phyloP scores from a whole-genome alignment of 1,140 invertebrate genomes.

The Drosophila asahinai region DNA sequence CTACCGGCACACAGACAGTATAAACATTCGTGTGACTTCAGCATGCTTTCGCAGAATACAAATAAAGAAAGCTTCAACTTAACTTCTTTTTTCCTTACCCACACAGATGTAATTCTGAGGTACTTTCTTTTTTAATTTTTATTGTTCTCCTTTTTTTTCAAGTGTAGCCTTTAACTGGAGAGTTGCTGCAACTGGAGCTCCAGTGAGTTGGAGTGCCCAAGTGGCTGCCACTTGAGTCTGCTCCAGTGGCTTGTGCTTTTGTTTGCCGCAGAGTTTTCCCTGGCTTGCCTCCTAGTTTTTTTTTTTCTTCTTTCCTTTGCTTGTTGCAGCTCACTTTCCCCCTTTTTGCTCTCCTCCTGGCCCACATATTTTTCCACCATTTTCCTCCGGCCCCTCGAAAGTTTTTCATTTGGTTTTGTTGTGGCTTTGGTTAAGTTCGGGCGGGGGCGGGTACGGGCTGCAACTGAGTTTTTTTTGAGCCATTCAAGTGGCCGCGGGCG shows the following conservation, averaged over 20 bases:
- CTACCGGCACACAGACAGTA: no score
- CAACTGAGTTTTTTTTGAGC: conserved; percentile 54
- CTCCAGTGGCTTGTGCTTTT: conserved; percentile 72
- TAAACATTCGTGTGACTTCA: no score
- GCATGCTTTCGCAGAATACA: no score
- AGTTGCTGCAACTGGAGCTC: conserved; percentile 45
- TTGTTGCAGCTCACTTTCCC: conserved; percentile 12
- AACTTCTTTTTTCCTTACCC: no score
- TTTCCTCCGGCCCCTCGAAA: conserved; percentile 22
- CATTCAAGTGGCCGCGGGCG: conserved; percentile 56
- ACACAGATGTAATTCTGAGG: no score
- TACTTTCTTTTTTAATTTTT: no score
- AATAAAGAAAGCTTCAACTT: no score
- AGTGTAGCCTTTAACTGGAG: conserved; percentile 40
- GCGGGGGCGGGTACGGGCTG: conserved; percentile 15
- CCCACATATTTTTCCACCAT: conserved; percentile 3
- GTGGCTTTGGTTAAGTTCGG: conserved; percentile 28
- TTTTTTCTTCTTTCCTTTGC: background rate
- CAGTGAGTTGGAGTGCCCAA: conserved; percentile 55
- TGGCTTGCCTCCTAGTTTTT: conserved; percentile 14
- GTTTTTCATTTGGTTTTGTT: conserved; percentile 45
- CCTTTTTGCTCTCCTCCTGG: conserved; percentile 3
- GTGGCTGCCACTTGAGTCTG: conserved; percentile 69
- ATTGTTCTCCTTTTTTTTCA: background rate
- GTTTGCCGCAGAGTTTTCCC: conserved; percentile 56